phyloP scores from a whole-genome alignment of 2,797 vertebrate species.

The Hirundo rustica region DNA sequence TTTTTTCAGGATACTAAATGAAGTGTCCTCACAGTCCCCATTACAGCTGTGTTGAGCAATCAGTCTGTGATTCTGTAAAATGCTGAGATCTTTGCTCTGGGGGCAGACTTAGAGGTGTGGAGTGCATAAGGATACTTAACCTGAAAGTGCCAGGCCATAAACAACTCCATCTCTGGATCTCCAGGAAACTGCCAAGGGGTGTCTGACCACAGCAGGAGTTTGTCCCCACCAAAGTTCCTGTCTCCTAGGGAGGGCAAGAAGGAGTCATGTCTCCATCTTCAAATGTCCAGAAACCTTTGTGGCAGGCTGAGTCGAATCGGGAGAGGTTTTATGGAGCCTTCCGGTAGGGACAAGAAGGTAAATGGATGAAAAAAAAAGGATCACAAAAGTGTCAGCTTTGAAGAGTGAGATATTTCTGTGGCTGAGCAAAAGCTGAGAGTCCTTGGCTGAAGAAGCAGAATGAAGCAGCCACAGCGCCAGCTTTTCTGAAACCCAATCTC shows the following conservation, averaged over 20 bases:
- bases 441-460: not conserved
- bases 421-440: not conserved
- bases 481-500: constrained; percentile 34
- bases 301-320: not conserved
- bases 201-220: not conserved
- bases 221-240: not conserved
- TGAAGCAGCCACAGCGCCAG: not conserved
- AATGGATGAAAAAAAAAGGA: not conserved
- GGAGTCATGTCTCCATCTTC: not conserved
- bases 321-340: not conserved
- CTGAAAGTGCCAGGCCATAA: not conserved
- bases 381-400: not conserved
- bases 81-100: not conserved
- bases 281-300: not conserved
- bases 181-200: not conserved
- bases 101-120: not conserved
- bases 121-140: not conserved
- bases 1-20: not conserved
- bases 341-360: not conserved
- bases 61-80: not conserved
- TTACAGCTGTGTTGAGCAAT: not conserved
- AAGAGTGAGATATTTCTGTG: not conserved
- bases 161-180: not conserved
- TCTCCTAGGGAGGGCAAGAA: not conserved
- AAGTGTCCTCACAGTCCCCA: not conserved